phyloP scores from a whole-genome alignment of 2,113 vertebrate genomes.

The Nymphicus hollandicus region DNA sequence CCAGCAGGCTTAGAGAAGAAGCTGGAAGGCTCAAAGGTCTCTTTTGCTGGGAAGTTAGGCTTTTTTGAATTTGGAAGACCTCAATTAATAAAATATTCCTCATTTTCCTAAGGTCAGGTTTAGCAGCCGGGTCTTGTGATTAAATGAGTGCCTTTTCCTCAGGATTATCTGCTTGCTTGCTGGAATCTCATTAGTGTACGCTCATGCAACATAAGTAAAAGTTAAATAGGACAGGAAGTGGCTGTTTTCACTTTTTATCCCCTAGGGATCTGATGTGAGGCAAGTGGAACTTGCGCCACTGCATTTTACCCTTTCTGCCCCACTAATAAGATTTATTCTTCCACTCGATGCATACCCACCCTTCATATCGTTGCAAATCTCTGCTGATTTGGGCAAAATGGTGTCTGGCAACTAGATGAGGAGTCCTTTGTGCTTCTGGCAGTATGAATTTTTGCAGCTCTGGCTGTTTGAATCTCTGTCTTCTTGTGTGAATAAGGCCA shows the following conservation, averaged over 20 bases:
- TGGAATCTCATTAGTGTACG: not conserved
- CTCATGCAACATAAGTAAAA: fast-evolving
- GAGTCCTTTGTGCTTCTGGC: not conserved
- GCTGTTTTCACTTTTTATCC: not conserved
- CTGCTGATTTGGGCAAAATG: not conserved
- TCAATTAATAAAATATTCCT: slow-evolving; percentile 57
- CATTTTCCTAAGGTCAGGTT: slow-evolving; percentile 10
- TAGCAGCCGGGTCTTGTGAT: not conserved
- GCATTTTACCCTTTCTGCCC: not conserved
- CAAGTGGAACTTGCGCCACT: not conserved
- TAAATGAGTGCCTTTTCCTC: not conserved
- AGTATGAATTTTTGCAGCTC: not conserved
- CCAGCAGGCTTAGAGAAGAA: not conserved
- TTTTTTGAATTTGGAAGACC: not conserved
- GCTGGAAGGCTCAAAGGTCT: slow-evolving; percentile 19
- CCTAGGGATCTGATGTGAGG: not conserved
- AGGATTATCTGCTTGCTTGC: not conserved
- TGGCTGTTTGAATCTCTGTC: not conserved
- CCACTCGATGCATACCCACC: not conserved
- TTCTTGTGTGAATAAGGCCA: not conserved
- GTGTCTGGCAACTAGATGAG: not conserved
- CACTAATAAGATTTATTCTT: not conserved
- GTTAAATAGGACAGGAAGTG: not conserved
- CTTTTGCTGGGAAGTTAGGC: not conserved
- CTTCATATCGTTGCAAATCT: not conserved